Evolutionary conservation across 2,888 invertebrate genomes (phyloP).

Genomic region (Pogonocherus hispidulus): DNA sequence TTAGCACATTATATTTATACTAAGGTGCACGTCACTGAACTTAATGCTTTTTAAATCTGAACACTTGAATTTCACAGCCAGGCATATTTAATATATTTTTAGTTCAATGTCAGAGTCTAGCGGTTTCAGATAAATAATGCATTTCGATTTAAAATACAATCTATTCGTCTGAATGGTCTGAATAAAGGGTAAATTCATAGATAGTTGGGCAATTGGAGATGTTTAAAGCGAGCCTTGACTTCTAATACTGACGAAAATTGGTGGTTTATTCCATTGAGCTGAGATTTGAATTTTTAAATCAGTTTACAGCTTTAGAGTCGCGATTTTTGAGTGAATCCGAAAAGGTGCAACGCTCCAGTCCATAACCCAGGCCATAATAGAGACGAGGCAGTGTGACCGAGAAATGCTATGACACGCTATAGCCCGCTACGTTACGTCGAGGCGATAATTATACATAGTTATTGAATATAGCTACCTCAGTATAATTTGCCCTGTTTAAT

Average conservation of each 20-base stretch:
- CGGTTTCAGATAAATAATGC: conserved; percentile 10
- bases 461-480: too few species aligned
- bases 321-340: too few species aligned
- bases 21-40: background rate
- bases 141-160: conserved; percentile 2
- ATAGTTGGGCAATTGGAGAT: background rate
- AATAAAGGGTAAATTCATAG: conserved; percentile 3
- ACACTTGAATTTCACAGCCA: conserved; percentile 8
- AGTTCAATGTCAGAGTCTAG: conserved; percentile 10
- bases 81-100: conserved; percentile 8
- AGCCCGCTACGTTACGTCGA: too few species aligned
- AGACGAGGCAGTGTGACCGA: too few species aligned
- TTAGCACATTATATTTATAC: too few species aligned
- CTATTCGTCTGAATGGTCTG: conserved; percentile 16
- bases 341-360: too few species aligned
- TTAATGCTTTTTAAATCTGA: background rate
- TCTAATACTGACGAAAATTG: background rate
- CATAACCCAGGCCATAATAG: too few species aligned
- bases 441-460: too few species aligned
- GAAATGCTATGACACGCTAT: too few species aligned
- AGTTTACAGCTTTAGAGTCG: too few species aligned
- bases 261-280: background rate
- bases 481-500: too few species aligned
- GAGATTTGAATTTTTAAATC: too few species aligned
- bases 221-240: background rate